Conservation (phyloP, 1,140 invertebrate genomes). For the Orchestia grillus region DNA sequence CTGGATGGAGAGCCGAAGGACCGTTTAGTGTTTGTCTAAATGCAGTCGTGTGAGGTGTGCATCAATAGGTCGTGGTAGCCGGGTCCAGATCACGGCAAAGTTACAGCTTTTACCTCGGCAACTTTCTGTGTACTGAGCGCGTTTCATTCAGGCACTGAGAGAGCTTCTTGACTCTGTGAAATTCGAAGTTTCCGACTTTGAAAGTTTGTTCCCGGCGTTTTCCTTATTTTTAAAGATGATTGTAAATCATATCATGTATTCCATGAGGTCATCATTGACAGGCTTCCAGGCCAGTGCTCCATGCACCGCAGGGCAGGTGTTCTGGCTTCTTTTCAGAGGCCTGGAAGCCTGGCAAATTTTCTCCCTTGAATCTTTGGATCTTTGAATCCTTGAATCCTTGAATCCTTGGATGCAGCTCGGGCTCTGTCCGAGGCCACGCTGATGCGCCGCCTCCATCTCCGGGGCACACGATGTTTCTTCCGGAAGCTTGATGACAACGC, state of each 20-base stretch:
- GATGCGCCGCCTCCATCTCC: no score
- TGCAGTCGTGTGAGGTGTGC: not conserved
- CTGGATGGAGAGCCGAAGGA: conserved; percentile 22
- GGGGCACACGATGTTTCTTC: no score
- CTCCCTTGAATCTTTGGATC: no score
- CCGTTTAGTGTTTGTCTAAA: conserved; percentile 4
- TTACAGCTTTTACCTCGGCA: not conserved
- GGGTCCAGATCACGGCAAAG: not conserved
- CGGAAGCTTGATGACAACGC: no score
- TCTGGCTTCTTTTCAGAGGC: not conserved
- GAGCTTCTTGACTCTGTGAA: not conserved
- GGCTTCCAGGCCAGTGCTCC: not conserved
- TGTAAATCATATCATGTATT: not conserved
- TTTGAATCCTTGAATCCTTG: no score
- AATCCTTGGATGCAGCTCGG: no score
- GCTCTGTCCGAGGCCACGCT: no score
- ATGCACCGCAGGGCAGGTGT: not conserved
- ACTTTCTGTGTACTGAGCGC: not conserved
- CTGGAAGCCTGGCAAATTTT: no score
- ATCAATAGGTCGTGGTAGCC: not conserved
- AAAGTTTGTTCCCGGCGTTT: not conserved
- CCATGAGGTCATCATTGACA: not conserved
- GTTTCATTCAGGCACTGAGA: not conserved
- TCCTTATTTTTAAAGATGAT: not conserved
- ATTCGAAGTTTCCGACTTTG: not conserved